Conservation (phyloP, 1,140 invertebrate genomes). For the Xylocopa sonorina region DNA sequence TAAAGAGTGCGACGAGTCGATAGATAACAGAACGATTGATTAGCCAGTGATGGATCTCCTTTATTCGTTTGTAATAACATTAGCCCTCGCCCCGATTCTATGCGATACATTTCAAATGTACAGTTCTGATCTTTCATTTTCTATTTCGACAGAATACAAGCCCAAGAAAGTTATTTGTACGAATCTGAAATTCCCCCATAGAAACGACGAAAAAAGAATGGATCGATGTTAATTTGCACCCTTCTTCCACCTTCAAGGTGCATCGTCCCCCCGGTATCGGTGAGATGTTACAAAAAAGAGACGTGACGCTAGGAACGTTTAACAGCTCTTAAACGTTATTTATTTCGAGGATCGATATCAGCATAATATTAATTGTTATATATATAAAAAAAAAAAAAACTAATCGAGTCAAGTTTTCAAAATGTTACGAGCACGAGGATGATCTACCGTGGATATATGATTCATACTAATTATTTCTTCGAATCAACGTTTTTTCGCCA, state of each 20-base stretch:
- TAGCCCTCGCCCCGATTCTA: too few species aligned
- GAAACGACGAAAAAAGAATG: not conserved
- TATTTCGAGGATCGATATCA: conserved; percentile 67
- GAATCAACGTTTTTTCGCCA: conserved; percentile 66
- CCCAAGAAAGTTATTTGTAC: not conserved
- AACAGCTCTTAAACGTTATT: conserved; percentile 55
- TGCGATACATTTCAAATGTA: not conserved
- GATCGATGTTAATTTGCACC: not conserved
- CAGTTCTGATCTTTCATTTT: not conserved
- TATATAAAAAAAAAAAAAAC: conserved; percentile 29
- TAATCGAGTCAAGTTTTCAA: conserved; percentile 64
- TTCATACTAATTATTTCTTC: conserved; percentile 67
- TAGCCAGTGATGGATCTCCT: not conserved
- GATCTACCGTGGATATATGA: conserved; percentile 48
- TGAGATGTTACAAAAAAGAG: conserved; percentile 11
- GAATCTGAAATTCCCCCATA: not conserved
- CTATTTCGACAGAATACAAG: not conserved
- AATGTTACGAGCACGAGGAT: conserved; percentile 54
- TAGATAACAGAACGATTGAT: not conserved
- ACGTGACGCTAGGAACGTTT: conserved; percentile 42
- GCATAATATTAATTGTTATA: conserved; percentile 71
- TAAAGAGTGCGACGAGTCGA: not conserved
- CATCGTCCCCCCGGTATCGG: conserved; percentile 40
- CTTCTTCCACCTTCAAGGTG: conserved; percentile 16
- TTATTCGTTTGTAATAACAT: not conserved